phyloP scores from a whole-genome alignment of 2,888 invertebrate species.

The Tetheella fluctuosa region DNA sequence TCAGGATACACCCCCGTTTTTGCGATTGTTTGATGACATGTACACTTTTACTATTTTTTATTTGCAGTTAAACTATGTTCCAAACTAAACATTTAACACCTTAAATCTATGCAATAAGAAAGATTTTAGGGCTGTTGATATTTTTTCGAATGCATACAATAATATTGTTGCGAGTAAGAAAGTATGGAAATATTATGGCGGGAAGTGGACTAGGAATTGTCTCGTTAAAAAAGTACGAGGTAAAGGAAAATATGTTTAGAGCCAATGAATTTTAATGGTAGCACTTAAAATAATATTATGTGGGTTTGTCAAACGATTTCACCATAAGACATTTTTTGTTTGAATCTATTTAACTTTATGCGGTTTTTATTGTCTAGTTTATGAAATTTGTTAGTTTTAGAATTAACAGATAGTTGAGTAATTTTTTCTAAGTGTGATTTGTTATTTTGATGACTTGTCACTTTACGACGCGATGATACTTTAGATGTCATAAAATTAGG shows the following conservation, averaged over 20 bases:
- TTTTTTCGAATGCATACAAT: neutral
- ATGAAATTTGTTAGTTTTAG: constrained; percentile 27
- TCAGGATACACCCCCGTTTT: constrained; percentile 61
- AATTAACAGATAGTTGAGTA: constrained; percentile 11
- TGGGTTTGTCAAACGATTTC: constrained; percentile 31
- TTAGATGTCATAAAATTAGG: constrained; percentile 4
- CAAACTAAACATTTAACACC: neutral
- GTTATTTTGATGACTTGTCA: constrained; percentile 5
- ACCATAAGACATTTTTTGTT: constrained; percentile 48
- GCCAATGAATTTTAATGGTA: constrained; percentile 75
- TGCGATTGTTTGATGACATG: constrained; percentile 64
- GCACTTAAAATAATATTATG: constrained; percentile 49
- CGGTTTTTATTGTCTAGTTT: constrained; percentile 42
- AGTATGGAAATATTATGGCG: constrained; percentile 78
- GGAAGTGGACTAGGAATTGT: constrained; percentile 78
- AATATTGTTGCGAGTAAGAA: constrained; percentile 33
- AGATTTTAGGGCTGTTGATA: neutral
- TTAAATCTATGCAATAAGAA: constrained; percentile 1
- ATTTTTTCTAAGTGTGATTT: constrained; percentile 10
- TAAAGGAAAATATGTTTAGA: constrained; percentile 62
- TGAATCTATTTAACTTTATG: constrained; percentile 46
- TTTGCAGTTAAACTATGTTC: neutral
- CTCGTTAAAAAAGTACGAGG: constrained; percentile 62
- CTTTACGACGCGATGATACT: constrained; percentile 6
- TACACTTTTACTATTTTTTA: constrained; percentile 22